Conservation (phyloP, 2,113 vertebrate genomes). For the Noctilio leporinus region DNA sequence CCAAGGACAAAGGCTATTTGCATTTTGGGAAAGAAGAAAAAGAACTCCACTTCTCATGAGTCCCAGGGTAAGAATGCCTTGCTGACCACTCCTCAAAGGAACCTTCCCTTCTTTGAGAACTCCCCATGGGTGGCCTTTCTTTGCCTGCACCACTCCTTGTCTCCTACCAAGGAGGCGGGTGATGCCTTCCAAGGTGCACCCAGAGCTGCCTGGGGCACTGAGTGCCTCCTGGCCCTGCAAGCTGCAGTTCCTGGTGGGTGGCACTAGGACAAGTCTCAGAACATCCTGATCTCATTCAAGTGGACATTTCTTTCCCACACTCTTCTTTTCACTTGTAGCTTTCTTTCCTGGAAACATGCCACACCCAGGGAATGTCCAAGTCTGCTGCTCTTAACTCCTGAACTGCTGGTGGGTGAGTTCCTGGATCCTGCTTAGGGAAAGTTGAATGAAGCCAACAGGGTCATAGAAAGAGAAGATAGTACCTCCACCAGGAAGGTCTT, state of each 20-base stretch:
- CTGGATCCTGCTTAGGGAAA: background rate
- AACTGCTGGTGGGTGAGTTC: background rate
- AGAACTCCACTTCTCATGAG: constrained; percentile 71
- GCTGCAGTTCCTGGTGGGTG: background rate
- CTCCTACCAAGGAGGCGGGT: background rate
- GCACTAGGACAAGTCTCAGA: constrained; percentile 54
- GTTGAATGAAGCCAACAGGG: background rate
- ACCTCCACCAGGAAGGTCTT: background rate
- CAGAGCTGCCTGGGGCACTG: background rate
- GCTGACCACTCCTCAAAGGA: constrained; percentile 69
- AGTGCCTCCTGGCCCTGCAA: constrained; percentile 18
- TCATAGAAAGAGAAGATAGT: background rate
- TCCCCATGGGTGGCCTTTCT: constrained; percentile 65
- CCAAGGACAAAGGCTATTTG: constrained; percentile 74
- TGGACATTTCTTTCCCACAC: constrained; percentile 57
- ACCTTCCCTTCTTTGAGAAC: constrained; percentile 51
- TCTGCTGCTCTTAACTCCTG: constrained; percentile 27
- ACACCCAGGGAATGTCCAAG: constrained; percentile 48
- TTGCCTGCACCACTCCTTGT: background rate
- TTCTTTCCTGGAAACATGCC: constrained; percentile 48
- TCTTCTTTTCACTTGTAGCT: constrained; percentile 48
- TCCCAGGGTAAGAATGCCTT: constrained; percentile 55
- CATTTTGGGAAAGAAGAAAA: constrained; percentile 69
- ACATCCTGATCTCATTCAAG: constrained; percentile 62
- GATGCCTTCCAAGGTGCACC: background rate